Percentiles rank a stretch among this genome's conserved stretches.
Conservation (phyloP, 2,113 vertebrate species). For the Apodemus sylvaticus region DNA sequence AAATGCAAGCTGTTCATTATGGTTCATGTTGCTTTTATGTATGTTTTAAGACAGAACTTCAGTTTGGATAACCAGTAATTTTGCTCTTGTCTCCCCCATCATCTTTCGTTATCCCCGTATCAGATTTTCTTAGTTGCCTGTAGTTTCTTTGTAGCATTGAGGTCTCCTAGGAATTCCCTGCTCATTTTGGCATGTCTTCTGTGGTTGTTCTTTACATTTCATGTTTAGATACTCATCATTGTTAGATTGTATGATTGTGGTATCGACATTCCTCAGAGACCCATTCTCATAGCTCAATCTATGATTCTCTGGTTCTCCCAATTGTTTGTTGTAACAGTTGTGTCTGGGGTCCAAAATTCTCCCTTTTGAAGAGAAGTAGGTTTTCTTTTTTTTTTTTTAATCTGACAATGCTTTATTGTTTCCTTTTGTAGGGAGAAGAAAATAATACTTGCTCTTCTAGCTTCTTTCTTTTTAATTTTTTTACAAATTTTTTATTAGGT, state of each 20-base stretch:
- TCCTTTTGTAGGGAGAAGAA: too few species aligned
- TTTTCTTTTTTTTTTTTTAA: too few species aligned
- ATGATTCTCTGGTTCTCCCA: background rate
- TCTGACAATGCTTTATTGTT: too few species aligned
- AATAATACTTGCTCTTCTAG: too few species aligned
- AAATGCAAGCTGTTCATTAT: too few species aligned
- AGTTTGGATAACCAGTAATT: background rate
- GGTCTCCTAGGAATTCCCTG: too few species aligned
- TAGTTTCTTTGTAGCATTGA: background rate
- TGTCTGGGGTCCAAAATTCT: background rate
- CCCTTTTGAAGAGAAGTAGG: background rate
- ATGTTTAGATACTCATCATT: accelerated
- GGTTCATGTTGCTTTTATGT: background rate
- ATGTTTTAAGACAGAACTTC: too few species aligned
- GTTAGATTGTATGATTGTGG: background rate
- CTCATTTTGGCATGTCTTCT: background rate
- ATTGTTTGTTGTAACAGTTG: background rate
- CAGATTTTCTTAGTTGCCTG: background rate
- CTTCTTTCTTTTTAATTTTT: too few species aligned
- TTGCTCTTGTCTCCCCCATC: background rate
- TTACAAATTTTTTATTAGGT: too few species aligned
- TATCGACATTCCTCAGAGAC: background rate
- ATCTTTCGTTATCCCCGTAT: too few species aligned
- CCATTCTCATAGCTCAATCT: too few species aligned
- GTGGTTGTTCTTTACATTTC: background rate